Evolutionary conservation across 2,888 invertebrate species (phyloP).

Genomic region (Teleogryllus oceanicus): DNA sequence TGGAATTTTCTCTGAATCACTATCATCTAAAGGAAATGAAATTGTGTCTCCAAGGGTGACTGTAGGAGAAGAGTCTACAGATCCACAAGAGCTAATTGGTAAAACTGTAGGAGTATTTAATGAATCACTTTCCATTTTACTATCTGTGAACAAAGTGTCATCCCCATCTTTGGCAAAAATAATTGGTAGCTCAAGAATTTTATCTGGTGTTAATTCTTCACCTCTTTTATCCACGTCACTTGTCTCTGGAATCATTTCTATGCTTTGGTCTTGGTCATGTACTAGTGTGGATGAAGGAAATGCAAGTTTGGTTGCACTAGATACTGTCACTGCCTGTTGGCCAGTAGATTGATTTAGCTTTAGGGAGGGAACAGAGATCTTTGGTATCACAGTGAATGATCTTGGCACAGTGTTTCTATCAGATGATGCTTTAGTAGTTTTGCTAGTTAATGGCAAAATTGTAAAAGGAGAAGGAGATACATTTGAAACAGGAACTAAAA

Average conservation of each 20-base stretch:
- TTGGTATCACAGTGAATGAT: slow-evolving; percentile 20
- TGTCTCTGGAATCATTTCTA: slow-evolving; percentile 5
- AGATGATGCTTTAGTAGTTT: neutral
- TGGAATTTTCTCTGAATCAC: slow-evolving; percentile 22
- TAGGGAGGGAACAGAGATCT: slow-evolving; percentile 21
- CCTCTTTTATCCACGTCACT: neutral
- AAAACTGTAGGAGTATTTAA: slow-evolving; percentile 29
- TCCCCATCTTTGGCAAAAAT: slow-evolving; percentile 42
- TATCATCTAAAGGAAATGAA: slow-evolving; percentile 34
- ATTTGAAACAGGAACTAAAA: slow-evolving; percentile 33
- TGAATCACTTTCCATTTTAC: slow-evolving; percentile 23
- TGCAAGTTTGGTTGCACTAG: slow-evolving; percentile 8
- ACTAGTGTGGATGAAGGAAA: neutral
- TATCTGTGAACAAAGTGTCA: slow-evolving; percentile 20
- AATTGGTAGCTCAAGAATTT: slow-evolving; percentile 43
- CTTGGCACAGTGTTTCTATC: neutral
- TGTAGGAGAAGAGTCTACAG: slow-evolving; percentile 25
- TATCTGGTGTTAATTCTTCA: slow-evolving; percentile 40
- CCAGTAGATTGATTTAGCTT: slow-evolving; percentile 20
- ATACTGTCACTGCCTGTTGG: neutral
- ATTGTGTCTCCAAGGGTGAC: slow-evolving; percentile 32
- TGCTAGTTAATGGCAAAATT: slow-evolving; percentile 27
- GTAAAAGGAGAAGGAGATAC: slow-evolving; percentile 32
- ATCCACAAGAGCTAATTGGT: slow-evolving; percentile 26
- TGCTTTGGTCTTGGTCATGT: slow-evolving; percentile 23